These are phyloP conservation scores for Pyrgus malvae DNA, from an alignment of 2,888 invertebrate genomes.

Conservation along the genomic window DNA sequence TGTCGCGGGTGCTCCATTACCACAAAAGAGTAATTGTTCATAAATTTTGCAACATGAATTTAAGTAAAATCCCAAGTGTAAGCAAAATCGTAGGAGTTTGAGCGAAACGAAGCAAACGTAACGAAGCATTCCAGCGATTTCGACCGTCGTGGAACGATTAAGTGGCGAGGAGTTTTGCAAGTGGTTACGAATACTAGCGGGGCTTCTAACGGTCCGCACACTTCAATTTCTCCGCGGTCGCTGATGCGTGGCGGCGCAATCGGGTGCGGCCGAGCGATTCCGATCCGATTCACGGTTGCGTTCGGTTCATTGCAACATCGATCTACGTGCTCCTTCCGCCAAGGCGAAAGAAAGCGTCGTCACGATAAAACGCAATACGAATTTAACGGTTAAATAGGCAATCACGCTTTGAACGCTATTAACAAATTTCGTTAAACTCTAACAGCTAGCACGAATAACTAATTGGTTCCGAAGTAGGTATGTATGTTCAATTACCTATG, in stretches of 20 bases:
- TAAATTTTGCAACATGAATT: slow-evolving; percentile 24
- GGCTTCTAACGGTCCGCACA: slow-evolving; percentile 64
- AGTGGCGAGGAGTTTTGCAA: slow-evolving; percentile 70
- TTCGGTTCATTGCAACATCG: slow-evolving; percentile 61
- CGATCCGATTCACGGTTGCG: slow-evolving; percentile 70
- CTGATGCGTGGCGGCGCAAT: slow-evolving; percentile 74
- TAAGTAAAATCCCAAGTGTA: slow-evolving; percentile 22
- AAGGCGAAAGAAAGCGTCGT: slow-evolving; percentile 49
- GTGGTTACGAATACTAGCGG: slow-evolving; percentile 52
- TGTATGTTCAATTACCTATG: neutral
- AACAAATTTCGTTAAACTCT: slow-evolving; percentile 23
- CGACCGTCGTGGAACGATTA: slow-evolving; percentile 56
- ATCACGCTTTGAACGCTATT: slow-evolving; percentile 18
- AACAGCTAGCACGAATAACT: slow-evolving; percentile 8
- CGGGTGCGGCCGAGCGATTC: slow-evolving; percentile 74
- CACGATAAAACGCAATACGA: slow-evolving; percentile 31
- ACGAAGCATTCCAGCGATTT: slow-evolving; percentile 55
- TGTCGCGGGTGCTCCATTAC: slow-evolving; percentile 38
- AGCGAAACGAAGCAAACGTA: slow-evolving; percentile 58
- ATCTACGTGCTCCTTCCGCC: slow-evolving; percentile 58
- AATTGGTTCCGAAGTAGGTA: neutral
- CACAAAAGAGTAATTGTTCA: slow-evolving; percentile 38
- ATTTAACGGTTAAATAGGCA: slow-evolving; percentile 31
- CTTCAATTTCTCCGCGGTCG: slow-evolving; percentile 74
- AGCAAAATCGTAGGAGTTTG: slow-evolving; percentile 42